Conservation (phyloP, 2,113 vertebrate genomes). For the Parus major region DNA sequence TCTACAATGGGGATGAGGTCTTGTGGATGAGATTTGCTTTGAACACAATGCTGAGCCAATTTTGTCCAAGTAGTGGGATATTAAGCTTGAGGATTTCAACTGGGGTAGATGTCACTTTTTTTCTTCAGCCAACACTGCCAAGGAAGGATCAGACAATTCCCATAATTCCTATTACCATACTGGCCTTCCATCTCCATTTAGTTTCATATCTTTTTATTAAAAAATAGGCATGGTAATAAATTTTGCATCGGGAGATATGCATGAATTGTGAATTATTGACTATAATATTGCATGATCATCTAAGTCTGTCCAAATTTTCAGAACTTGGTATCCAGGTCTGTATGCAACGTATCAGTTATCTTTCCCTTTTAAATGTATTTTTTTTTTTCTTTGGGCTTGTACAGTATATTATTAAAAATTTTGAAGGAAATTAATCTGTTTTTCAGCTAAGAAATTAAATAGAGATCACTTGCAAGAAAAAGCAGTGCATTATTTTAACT, state of each 20-base stretch:
- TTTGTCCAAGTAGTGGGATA: not conserved
- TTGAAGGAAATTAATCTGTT: slow-evolving; percentile 27
- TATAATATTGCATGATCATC: not conserved
- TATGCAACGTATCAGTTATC: not conserved
- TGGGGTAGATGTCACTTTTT: not conserved
- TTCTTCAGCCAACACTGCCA: not conserved
- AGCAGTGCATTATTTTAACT: not conserved
- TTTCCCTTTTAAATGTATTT: not conserved
- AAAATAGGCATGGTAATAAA: slow-evolving; percentile 24
- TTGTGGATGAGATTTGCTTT: not conserved
- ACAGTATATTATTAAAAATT: not conserved
- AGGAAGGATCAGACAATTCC: not conserved
- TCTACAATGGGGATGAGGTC: not conserved
- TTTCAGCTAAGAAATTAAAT: slow-evolving; percentile 29
- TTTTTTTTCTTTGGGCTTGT: not conserved
- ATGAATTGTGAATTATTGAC: slow-evolving; percentile 4
- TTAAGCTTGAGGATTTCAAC: not conserved
- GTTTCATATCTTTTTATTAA: slow-evolving; percentile 47
- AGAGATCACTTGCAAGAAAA: slow-evolving; percentile 12
- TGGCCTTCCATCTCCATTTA: slow-evolving; percentile 5
- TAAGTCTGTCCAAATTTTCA: not conserved
- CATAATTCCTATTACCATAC: slow-evolving; percentile 15
- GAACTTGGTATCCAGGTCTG: not conserved
- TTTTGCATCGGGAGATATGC: not conserved
- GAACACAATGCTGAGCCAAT: not conserved